A percentile compares a stretch with the other conserved stretches of the same genome.
Conservation (phyloP, 2,113 vertebrate genomes). For the Seriola dumerili region DNA sequence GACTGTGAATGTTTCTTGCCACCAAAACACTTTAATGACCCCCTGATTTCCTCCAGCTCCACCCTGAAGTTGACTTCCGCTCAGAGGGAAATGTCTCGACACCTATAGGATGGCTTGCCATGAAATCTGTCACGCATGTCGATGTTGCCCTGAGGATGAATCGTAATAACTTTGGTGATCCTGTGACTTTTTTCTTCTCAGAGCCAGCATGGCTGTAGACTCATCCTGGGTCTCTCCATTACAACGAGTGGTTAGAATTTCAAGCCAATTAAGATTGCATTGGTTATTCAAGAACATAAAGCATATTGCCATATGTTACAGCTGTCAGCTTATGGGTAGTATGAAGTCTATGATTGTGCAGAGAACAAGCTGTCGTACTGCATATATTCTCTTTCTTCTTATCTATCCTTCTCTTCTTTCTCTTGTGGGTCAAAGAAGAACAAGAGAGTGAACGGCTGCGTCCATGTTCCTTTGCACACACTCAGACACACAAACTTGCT, state of each 20-base stretch:
- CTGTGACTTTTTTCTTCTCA: background rate
- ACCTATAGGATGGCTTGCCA: background rate
- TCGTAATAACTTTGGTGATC: background rate
- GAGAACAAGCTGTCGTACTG: conserved; percentile 5
- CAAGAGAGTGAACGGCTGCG: conserved; percentile 43
- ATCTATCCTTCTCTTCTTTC: background rate
- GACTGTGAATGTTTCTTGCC: background rate
- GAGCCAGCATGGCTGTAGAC: no score
- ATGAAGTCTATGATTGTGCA: background rate
- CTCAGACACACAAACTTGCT: conserved; percentile 37
- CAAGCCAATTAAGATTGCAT: background rate
- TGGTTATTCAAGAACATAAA: background rate
- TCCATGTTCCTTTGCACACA: conserved; percentile 37
- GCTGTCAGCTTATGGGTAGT: background rate
- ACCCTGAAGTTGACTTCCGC: background rate
- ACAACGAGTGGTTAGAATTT: background rate
- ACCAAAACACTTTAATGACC: background rate
- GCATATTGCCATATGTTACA: background rate
- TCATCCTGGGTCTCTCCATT: background rate
- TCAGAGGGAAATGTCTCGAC: background rate
- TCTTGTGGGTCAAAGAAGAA: conserved; percentile 52
- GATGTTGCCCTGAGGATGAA: background rate
- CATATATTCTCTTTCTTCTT: background rate
- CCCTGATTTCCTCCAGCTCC: background rate
- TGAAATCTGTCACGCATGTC: background rate